Evolutionary conservation across 2,888 invertebrate species (phyloP), one percentile per base, ranked within the genome.

Genomic region (Hirtodrosophila histrioides): DNA sequence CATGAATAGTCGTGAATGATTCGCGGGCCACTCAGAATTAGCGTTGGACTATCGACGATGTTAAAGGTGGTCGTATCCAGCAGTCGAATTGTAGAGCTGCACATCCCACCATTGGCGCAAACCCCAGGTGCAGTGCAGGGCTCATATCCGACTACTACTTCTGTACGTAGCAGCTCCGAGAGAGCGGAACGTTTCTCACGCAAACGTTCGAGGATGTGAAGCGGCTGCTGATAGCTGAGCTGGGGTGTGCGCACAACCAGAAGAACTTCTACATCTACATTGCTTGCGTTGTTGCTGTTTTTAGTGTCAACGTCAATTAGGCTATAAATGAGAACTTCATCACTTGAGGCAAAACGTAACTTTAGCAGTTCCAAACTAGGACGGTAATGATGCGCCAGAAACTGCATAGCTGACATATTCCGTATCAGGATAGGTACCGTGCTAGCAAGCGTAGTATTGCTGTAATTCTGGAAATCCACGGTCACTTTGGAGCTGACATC

Each of bases 401-500:
- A 98, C 58, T 94, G 92, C 23, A 94, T 92, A 0, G 97, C 94
- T 0, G 95, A 94, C 88, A 95, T 93, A 85, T 96, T 96, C 3
- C 93, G 92, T 40, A 98, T 93, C 79, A 95, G 93, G 11, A 98
- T 90, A 0, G 96, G 95, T 0, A 97, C 93, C 8, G 97, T 96
- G 90, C 97, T 96, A 55, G 95, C 95, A 4, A 98, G 94, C 0
- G 97, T 97, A 10, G 92, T 91, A 88, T 97, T 97, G 76, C 95
- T 95, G 89, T 97, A 97, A 3, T 94, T 93, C 50, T 95, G 93
- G 88, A 97, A 97, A 89, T 96, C 95, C 0, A 98, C 94, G 4
- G 95, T 95, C 3, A 97, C 95, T 6, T 95, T 95, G 1, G 98
- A 98, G n/a, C 94, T 92, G 0, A 98, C 98, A 91, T 97, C 96